A percentile compares a stretch with the other conserved stretches of the same genome.
phyloP scores from a whole-genome alignment of 2,888 invertebrate genomes.

The Agrotis clavis region DNA sequence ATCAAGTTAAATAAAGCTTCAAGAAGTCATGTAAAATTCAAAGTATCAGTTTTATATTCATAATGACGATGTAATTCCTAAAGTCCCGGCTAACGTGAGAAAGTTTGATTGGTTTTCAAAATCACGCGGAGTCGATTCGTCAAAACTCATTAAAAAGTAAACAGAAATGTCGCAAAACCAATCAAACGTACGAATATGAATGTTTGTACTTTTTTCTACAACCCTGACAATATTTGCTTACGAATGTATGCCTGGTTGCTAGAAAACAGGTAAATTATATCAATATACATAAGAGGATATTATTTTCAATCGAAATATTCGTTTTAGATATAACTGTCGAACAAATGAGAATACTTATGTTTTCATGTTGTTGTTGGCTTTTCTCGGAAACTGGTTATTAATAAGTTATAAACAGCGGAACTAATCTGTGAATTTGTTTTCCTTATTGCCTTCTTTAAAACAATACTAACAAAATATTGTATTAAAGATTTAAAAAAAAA shows the following conservation, averaged over 20 bases:
- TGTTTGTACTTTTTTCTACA: conserved; percentile 62
- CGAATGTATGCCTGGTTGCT: conserved; percentile 37
- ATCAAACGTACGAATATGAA: conserved; percentile 75
- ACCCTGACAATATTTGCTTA: conserved; percentile 59
- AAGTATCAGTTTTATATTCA: conserved; percentile 60
- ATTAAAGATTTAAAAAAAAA: no score
- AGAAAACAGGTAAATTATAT: conserved; percentile 49
- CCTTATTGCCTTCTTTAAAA: neutral
- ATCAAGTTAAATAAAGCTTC: conserved; percentile 15
- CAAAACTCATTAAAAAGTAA: conserved; percentile 90
- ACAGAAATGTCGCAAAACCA: conserved; percentile 85
- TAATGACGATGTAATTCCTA: conserved; percentile 66
- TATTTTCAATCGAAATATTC: conserved; percentile 39
- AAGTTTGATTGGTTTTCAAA: conserved; percentile 89
- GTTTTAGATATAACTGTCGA: neutral
- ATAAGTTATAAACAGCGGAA: neutral
- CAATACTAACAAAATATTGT: no score
- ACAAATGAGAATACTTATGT: neutral
- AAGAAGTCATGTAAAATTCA: conserved; percentile 10
- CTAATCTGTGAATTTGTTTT: neutral
- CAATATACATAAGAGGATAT: conserved; percentile 31
- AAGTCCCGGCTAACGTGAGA: conserved; percentile 75
- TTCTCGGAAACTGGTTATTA: neutral
- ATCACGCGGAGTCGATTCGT: conserved; percentile 82
- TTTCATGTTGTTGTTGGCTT: neutral